A percentile compares a stretch with the other conserved stretches of the same genome.
phyloP scores from a whole-genome alignment of 2,888 invertebrate genomes.

The Sarcophaga caerulescens region DNA sequence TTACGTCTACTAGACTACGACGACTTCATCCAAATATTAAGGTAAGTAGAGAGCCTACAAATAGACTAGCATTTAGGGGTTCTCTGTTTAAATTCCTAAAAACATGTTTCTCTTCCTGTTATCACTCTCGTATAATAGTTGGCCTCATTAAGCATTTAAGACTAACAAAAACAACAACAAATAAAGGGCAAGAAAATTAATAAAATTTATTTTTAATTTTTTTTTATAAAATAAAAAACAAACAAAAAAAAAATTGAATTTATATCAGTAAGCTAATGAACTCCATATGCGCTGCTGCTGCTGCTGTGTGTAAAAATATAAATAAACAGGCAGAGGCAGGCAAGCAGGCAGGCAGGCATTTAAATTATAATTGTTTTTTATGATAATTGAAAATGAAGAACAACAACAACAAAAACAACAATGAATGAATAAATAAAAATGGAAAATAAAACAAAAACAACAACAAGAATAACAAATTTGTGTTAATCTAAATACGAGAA shows the following conservation, averaged over 20 bases:
- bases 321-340: conserved; percentile 9
- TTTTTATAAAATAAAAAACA: conserved; percentile 2
- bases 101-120: not conserved
- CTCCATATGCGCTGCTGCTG: conserved; percentile 48
- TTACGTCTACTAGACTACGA: no score
- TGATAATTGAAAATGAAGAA: conserved; percentile 61
- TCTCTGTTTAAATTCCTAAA: not conserved
- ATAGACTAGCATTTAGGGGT: not conserved
- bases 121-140: not conserved
- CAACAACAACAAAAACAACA: conserved; percentile 27
- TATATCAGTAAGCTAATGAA: conserved; percentile 65
- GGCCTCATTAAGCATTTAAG: conserved; percentile 26
- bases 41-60: no score
- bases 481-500: conserved; percentile 55
- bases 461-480: conserved; percentile 47
- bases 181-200: conserved; percentile 4
- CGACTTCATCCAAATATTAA: no score
- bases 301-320: conserved; percentile 41
- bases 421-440: not conserved
- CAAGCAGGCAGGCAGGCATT: conserved; percentile 17
- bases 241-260: conserved; percentile 53
- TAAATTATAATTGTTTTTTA: conserved; percentile 63
- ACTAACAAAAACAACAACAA: not conserved
- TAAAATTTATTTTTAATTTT: conserved; percentile 43
- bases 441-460: conserved; percentile 19